Base-by-base conservation (phyloP, 2,797 vertebrate species). In the Scleropages formosus region DNA sequence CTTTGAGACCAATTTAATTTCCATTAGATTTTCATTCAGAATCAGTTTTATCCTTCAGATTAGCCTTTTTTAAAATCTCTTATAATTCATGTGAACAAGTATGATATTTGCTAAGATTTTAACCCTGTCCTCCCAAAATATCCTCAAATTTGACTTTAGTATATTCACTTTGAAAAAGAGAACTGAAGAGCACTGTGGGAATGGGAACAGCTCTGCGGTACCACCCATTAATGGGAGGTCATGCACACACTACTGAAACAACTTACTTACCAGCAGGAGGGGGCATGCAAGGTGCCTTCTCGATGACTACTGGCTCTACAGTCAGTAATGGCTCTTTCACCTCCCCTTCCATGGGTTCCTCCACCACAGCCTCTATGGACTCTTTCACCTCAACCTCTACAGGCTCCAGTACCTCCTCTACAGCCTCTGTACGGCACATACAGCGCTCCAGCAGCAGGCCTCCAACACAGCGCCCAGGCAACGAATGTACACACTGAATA, bases 341-440 rank as follows among this genome's bases (percentile, higher is more conserved):
- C 22, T 24, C 18, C 12, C 77, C 76, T 74, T 79, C 72, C 79
- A 77, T 60, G 74, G 77, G 74, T 66, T 80, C 75, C 67, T 77
- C 31, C 51, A 64, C 74, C 72, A 75, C 59, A 67, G 46, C 67
- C 78, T 88, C 81, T 84, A 68, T 46, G 51, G 85, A 80, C 71
- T 81, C 84, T 84, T 86, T 85, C 85, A 78, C 88, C 85, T 88
- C 88, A 86, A 87, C 84, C 85, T 89, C 88, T 87, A 88, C 70
- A 75, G 88, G 84, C 75, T 86, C 87, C 80, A 78, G 80, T 67
- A 87, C 77, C 80, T 81, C 58, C n/a, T 61, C 84, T 90, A 84
- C 87, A 67, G 88, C 81, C 81, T 93, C 92, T 92, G 92, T 89
- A 88, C 73, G 89, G 88, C 87, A 92, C 84, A 93, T 86, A 93